phyloP scores from a whole-genome alignment of 2,113 vertebrate species.

The Rallus limicola region DNA sequence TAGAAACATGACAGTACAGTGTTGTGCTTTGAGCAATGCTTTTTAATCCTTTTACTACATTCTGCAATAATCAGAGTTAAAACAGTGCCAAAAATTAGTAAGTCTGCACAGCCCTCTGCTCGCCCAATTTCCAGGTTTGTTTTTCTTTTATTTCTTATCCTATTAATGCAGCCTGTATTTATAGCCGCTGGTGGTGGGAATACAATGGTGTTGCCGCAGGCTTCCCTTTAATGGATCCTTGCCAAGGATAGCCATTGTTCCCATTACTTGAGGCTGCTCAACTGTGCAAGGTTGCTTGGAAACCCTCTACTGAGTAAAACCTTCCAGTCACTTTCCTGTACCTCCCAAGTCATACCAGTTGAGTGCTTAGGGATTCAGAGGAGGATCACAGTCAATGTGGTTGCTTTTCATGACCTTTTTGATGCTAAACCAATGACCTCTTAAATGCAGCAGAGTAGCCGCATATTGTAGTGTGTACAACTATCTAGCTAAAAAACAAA shows the following conservation, averaged over 20 bases:
- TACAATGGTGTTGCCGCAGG: constrained; percentile 48
- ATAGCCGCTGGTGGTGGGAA: background rate
- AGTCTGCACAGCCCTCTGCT: background rate
- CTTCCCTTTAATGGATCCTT: constrained; percentile 62
- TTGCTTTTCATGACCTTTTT: constrained; percentile 62
- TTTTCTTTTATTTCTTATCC: constrained; percentile 48
- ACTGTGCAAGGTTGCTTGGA: constrained; percentile 78
- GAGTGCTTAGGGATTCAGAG: constrained; percentile 53
- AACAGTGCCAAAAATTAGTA: background rate
- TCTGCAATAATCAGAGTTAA: background rate
- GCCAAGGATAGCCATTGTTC: constrained; percentile 73
- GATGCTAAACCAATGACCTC: constrained; percentile 63
- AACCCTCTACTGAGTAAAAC: constrained; percentile 52
- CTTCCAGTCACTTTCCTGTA: constrained; percentile 57
- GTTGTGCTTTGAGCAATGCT: background rate
- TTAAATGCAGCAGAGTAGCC: constrained; percentile 35
- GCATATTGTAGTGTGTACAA: background rate
- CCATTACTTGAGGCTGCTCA: constrained; percentile 66
- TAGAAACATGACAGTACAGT: background rate
- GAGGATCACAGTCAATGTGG: constrained; percentile 53
- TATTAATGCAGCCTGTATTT: constrained; percentile 29
- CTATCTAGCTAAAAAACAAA: constrained; percentile 23
- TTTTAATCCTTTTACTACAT: background rate
- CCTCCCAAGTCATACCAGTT: constrained; percentile 49
- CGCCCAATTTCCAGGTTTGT: background rate